Conservation (phyloP, 2,888 invertebrate species). For the Rhagonycha lutea region DNA sequence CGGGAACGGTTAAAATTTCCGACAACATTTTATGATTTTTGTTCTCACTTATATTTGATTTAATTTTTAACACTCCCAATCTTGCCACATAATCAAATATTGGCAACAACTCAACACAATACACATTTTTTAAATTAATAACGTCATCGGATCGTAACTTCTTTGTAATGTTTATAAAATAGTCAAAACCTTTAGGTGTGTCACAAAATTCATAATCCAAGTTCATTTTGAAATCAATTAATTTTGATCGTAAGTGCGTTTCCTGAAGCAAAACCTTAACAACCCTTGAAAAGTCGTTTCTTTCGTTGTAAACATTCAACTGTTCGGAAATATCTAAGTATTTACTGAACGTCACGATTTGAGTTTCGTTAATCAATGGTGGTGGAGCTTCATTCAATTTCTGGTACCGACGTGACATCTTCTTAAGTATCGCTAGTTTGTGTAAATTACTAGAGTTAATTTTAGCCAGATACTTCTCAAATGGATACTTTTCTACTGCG, state of each 20-base stretch:
- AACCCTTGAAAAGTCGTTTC: conserved; percentile 29
- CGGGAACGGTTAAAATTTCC: conserved; percentile 39
- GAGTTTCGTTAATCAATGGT: conserved; percentile 42
- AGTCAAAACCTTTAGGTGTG: conserved; percentile 34
- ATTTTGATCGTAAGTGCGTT: conserved; percentile 6
- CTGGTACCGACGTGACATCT: conserved; percentile 46
- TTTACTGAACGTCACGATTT: conserved; percentile 37
- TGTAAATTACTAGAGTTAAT: conserved; percentile 44
- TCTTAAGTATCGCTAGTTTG: conserved; percentile 46
- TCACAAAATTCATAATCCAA: conserved; percentile 35
- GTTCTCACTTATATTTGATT: conserved; percentile 2
- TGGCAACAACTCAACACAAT: conserved; percentile 41
- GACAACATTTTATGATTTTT: neutral
- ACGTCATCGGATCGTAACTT: conserved; percentile 17
- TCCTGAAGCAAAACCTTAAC: conserved; percentile 29
- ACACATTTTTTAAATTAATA: conserved; percentile 20
- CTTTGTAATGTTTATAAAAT: conserved; percentile 33
- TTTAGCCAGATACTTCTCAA: conserved; percentile 35
- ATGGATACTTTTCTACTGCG: conserved; percentile 23
- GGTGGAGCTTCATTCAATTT: conserved; percentile 44
- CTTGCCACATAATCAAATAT: conserved; percentile 43
- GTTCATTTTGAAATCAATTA: conserved; percentile 39
- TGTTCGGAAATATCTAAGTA: conserved; percentile 34
- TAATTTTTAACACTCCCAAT: conserved; percentile 28
- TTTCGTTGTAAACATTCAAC: conserved; percentile 38